These are phyloP conservation scores for Aviceda leuphotes DNA, from an alignment of 2,797 vertebrate genomes.

Conservation along the genomic window DNA sequence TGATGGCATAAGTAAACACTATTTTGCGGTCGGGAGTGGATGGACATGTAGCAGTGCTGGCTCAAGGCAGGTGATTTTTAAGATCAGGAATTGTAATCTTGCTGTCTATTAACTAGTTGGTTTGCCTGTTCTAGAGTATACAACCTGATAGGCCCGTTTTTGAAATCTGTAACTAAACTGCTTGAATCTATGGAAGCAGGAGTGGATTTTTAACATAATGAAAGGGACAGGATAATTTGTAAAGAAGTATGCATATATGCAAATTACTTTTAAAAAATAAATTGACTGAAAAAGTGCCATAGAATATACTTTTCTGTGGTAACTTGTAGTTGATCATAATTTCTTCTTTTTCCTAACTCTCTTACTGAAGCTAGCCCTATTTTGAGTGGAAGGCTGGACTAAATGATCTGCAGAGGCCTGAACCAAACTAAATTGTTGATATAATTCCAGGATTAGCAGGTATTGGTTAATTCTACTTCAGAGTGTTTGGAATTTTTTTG, in stretches of 20 bases:
- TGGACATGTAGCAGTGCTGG: neutral
- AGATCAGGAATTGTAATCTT: neutral
- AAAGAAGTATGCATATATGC: neutral
- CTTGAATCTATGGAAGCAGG: neutral
- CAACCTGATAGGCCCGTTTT: neutral
- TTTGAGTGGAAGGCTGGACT: neutral
- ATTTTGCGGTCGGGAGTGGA: rapidly evolving
- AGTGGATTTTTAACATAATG: neutral
- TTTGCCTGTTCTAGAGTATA: neutral
- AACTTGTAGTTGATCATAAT: neutral
- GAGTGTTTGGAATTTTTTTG: neutral
- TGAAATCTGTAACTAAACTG: neutral
- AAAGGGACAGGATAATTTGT: neutral
- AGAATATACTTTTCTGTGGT: neutral
- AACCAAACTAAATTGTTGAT: neutral
- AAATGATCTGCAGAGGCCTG: neutral
- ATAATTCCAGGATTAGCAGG: neutral
- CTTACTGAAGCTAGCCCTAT: neutral
- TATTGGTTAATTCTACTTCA: neutral
- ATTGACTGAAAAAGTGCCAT: neutral
- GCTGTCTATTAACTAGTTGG: neutral
- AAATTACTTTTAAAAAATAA: neutral
- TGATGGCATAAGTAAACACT: neutral
- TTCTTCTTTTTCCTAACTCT: neutral
- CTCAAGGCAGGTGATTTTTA: neutral